Percentiles rank a stretch among this genome's conserved stretches.
These are phyloP conservation scores for Thalassarche chlororhynchos DNA, from an alignment of 2,113 vertebrate genomes.

Conservation along the genomic window DNA sequence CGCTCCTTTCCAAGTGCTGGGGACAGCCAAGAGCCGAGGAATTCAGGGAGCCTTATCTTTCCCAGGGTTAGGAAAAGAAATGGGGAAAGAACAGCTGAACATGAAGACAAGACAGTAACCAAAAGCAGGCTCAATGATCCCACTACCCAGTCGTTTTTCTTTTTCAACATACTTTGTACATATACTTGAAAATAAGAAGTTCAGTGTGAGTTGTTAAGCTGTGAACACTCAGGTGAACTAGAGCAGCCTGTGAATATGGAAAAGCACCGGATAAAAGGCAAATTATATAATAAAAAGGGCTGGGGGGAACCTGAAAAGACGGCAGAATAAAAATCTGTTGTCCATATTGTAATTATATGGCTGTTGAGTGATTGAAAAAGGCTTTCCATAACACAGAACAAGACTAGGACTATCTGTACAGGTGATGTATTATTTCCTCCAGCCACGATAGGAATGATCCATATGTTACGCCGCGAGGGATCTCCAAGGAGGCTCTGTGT, in stretches of 20 bases:
- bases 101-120: neutral
- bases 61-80: neutral
- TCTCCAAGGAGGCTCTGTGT: rapidly evolving
- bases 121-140: neutral
- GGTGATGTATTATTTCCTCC: neutral
- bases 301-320: neutral
- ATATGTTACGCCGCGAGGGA: rapidly evolving
- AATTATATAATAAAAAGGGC: slow-evolving; percentile 7
- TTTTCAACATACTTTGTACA: neutral
- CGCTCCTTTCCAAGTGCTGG: neutral
- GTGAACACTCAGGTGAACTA: slow-evolving; percentile 20
- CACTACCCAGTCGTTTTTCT: neutral
- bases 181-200: neutral
- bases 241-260: neutral
- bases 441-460: neutral
- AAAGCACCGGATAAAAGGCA: neutral
- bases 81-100: neutral
- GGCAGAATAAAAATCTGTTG: slow-evolving; percentile 21
- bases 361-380: slow-evolving; percentile 17
- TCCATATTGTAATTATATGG: slow-evolving; percentile 1
- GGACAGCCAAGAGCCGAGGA: neutral
- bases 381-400: neutral
- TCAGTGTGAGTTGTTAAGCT: slow-evolving; percentile 11
- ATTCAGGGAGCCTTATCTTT: neutral
- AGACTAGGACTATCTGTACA: neutral